A percentile compares a stretch with the other conserved stretches of the same genome.
Evolutionary conservation across 2,113 vertebrate genomes (phyloP).

Genomic region (Elaphurus davidianus): DNA sequence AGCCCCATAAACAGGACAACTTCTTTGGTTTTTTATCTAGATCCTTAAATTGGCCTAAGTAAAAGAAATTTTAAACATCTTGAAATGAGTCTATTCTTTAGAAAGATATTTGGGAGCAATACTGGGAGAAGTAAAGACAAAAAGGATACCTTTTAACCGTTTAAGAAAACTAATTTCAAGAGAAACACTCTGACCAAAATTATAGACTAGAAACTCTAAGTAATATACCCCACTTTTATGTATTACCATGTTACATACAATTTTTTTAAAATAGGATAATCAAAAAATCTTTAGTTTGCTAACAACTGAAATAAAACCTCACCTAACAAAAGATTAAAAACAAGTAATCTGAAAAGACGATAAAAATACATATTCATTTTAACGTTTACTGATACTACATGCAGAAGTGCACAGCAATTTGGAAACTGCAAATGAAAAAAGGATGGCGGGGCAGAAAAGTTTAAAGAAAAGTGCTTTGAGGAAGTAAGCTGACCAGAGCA

Average conservation of each 20-base stretch:
- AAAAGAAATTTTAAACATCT: not conserved
- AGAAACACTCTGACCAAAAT: not conserved
- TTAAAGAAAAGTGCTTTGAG: not conserved
- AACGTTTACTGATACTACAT: not conserved
- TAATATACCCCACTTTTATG: not conserved
- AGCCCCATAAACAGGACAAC: not conserved
- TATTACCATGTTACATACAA: not conserved
- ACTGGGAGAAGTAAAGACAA: not conserved
- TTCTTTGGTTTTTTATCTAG: not conserved
- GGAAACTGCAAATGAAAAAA: not conserved
- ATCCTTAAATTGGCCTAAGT: not conserved
- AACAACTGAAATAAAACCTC: conserved; percentile 18
- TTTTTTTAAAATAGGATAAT: not conserved
- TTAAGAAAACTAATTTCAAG: not conserved
- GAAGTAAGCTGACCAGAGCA: not conserved
- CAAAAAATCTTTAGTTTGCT: not conserved
- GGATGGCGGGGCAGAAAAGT: no score
- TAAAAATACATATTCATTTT: not conserved
- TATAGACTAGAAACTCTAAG: not conserved
- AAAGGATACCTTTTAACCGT: not conserved
- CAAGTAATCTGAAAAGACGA: not conserved
- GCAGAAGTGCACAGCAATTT: not conserved
- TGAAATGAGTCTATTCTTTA: not conserved
- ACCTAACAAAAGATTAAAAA: conserved; percentile 26
- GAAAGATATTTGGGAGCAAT: not conserved